These are phyloP conservation scores for Amiota communis DNA, from an alignment of 2,888 invertebrate genomes.

Conservation along the genomic window DNA sequence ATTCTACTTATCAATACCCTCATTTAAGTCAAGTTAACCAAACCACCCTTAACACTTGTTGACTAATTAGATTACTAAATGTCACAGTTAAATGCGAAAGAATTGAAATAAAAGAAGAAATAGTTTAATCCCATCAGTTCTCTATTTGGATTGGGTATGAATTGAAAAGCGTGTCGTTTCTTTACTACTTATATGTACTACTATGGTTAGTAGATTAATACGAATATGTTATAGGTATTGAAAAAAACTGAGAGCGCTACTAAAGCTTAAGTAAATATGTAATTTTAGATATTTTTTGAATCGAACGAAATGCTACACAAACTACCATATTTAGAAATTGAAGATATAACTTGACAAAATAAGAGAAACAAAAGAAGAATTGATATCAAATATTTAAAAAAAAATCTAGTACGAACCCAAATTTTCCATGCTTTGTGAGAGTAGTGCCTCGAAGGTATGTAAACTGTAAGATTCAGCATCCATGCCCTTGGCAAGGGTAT, in stretches of 20 bases:
- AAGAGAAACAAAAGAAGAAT: slow-evolving; percentile 32
- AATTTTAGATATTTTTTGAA: background rate
- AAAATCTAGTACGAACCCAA: slow-evolving; percentile 77
- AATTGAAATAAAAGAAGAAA: background rate
- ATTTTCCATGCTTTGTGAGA: slow-evolving; percentile 96
- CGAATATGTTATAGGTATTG: background rate
- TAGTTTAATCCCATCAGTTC: too few relatives aligned
- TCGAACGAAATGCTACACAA: background rate
- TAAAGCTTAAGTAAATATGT: background rate
- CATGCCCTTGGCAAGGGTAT: slow-evolving; percentile 94
- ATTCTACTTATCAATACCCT: too few relatives aligned
- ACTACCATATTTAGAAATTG: slow-evolving; percentile 3
- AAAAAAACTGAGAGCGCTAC: background rate
- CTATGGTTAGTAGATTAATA: background rate
- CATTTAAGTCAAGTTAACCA: background rate
- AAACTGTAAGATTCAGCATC: slow-evolving; percentile 95
- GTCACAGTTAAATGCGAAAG: slow-evolving; percentile 10
- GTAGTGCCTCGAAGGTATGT: slow-evolving; percentile 92
- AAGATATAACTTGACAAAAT: slow-evolving; percentile 7
- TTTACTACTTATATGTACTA: background rate
- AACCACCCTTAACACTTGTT: slow-evolving; percentile 9
- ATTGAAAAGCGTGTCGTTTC: slow-evolving; percentile 25
- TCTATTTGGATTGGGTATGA: background rate
- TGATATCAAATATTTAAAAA: slow-evolving; percentile 19
- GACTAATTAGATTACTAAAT: slow-evolving; percentile 29